Evolutionary conservation across 2,888 invertebrate genomes (phyloP), one percentile per base, ranked within the genome.

Genomic region (Agriopis leucophaearia): DNA sequence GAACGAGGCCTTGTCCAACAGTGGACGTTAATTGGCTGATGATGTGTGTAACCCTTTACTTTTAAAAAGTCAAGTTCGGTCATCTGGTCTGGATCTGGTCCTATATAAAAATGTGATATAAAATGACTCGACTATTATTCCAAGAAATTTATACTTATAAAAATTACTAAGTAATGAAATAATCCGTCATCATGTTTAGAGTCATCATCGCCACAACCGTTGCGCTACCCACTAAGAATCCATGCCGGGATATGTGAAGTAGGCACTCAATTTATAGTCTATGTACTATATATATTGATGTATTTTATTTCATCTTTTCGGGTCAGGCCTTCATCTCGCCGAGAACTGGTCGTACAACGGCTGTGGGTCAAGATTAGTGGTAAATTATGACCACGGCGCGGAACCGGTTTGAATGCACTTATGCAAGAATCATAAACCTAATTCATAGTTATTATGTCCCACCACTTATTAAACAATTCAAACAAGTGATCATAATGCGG

Each of bases 311-410:
- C 80, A 85, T 76, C 77, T 70, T 76, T 75, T 8, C 27, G 77
- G 81, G 80, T 83, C 82, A 82, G 75, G 50, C 75, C 79, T 81
- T 80, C 74, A 78, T 77, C 78, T 70, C 60, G 75, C 82, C 78
- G 74, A 81, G 80, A 88, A 88, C 88, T 87, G 84, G 88, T 85
- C 82, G 77, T 48, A 40, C 78, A 79, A 84, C 88, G 85, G 82
- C 89, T 92, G 88, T 91, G 90, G 92, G 92, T 92, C 93, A 93
- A 91, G 88, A 91, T 90, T 90, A 88, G 86, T 86, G 84, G 87
- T 86, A 88, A 89, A 87, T 89, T 88, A 90, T 81, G 80, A 82
- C 78, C 81, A 74, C 74, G 77, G 68, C 76, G 69, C 70, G 68
- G 75, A 88, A 92, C 93, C 91, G 91, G 92, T 92, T 79, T 70